These are phyloP conservation scores for Thinocorus orbignyianus DNA, from an alignment of 2,113 vertebrate species.

Conservation along the genomic window DNA sequence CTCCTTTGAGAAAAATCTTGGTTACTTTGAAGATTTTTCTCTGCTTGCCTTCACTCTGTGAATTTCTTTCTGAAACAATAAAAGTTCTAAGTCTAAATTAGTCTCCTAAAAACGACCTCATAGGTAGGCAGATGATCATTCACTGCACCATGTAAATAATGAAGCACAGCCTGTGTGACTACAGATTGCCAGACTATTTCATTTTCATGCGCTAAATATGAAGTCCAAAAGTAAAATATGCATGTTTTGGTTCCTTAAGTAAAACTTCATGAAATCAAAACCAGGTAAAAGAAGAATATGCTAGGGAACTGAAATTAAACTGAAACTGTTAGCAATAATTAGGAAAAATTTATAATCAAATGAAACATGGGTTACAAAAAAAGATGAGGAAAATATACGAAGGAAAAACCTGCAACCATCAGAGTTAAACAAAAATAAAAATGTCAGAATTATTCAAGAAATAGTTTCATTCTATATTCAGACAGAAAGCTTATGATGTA, in stretches of 20 bases:
- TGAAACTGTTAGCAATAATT: neutral
- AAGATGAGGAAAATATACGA: neutral
- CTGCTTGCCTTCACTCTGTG: neutral
- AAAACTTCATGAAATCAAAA: neutral
- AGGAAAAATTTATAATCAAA: neutral
- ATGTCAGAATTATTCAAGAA: neutral
- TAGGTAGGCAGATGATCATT: neutral
- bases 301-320: neutral
- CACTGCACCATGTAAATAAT: neutral
- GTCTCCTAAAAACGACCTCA: neutral
- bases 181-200: neutral
- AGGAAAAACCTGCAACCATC: neutral
- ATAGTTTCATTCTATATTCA: neutral
- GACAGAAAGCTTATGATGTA: neutral
- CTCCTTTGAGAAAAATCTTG: conserved; percentile 35
- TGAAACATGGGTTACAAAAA: neutral
- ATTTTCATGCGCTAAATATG: neutral
- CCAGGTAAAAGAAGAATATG: neutral
- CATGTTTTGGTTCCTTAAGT: neutral
- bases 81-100: neutral
- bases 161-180: neutral
- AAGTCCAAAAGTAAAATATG: neutral
- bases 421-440: neutral
- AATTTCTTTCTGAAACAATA: conserved; percentile 48
- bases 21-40: conserved; percentile 52